Evolutionary conservation across 2,797 vertebrate genomes (phyloP).

Genomic region (Gymnothorax javanicus): DNA sequence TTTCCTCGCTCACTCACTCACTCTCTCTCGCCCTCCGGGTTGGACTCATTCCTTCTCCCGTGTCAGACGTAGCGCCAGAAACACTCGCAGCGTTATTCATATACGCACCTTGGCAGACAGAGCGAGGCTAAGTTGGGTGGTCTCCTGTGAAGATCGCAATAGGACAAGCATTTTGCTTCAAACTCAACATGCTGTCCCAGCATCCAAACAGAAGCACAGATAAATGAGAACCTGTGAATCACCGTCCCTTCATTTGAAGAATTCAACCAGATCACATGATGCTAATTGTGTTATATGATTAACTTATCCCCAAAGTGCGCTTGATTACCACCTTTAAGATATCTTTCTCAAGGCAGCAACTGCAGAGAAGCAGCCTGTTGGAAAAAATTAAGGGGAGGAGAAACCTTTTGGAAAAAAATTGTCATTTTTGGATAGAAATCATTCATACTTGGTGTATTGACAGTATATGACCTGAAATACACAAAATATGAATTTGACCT

Average conservation of each 20-base stretch:
- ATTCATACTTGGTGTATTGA: too few species aligned
- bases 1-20: neutral
- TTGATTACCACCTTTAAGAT: neutral
- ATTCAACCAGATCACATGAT: neutral
- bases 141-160: neutral
- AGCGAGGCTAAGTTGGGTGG: conserved; percentile 4
- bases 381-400: too few species aligned
- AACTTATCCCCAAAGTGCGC: neutral
- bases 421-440: too few species aligned
- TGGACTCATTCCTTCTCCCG: conserved; percentile 7
- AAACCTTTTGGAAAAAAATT: too few species aligned
- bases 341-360: neutral
- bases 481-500: too few species aligned
- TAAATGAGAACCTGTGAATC: neutral
- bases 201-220: too few species aligned
- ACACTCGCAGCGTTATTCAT: conserved; percentile 36
- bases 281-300: neutral
- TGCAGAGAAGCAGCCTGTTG: neutral
- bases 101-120: conserved; percentile 38
- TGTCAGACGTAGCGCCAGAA: neutral
- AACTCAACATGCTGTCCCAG: neutral
- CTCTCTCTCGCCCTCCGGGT: conserved; percentile 7
- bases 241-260: neutral
- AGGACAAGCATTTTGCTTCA: neutral
- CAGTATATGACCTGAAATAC: too few species aligned